Base-by-base conservation (phyloP, 2,113 vertebrate genomes). In the Ctenomys sociabilis region DNA sequence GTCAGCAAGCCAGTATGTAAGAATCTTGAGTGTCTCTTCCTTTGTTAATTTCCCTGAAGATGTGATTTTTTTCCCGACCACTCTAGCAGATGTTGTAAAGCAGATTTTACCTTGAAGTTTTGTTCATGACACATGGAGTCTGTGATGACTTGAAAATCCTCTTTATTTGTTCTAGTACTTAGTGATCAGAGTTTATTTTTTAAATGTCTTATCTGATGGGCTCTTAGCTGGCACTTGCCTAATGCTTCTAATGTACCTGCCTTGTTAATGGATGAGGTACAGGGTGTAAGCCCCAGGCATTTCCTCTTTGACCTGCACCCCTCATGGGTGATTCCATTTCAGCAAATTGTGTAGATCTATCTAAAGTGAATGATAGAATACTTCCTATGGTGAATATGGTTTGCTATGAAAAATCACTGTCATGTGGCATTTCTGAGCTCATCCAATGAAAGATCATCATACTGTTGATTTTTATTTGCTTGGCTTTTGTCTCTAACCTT, bases 401-500 rank as follows among this genome's bases (percentile, higher is more conserved):
- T 92, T 94, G 22, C 75, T 84, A 85, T 90, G 85, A 72, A 94
- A 88, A 95, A 68, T 63, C 43, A 94, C 3, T 7, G 37, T 93
- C 73, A n/a, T 40, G 82, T 87, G 68, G 43, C 37, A 96, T 95
- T 80, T 84, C 40, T 72, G 72, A 82, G 30, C 45, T 82, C 45
- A 73, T 21, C 19, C 35, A 93, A 57, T 78, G 94, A 97, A 86
- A 7, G 5, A 37, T 95, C 16, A 92, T 92, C 73, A 87, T 68
- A 68, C 43, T 80, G 17, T 61, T 86, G 57, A 72, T 91, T 84
- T 85, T 72, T 85, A 78, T 78, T 96, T 84, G 77, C 49, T 78
- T 68, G 78, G 66, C 68, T 96, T 95, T 83, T 49, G 43, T 66
- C 73, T 43, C 63, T 90, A 90, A 89, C 80, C 92, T 95, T 96